Conservation (phyloP, 2,888 invertebrate genomes). For the Acanthosoma haemorrhoidale region DNA sequence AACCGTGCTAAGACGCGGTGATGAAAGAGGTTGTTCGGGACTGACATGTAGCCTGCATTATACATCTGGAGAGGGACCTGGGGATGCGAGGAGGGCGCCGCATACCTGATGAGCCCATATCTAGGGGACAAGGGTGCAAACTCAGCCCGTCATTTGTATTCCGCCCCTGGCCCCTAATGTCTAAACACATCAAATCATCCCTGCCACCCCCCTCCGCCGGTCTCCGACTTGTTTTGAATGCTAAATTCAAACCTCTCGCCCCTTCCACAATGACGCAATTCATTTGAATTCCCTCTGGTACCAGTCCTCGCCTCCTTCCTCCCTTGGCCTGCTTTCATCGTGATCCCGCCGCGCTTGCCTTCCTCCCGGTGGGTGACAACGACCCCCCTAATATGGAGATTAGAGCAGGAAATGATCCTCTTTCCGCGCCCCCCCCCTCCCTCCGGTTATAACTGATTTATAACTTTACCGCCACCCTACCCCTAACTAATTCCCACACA, state of each 20-base stretch:
- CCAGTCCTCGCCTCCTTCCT: background rate
- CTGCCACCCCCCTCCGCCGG: background rate
- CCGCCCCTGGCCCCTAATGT: constrained; percentile 29
- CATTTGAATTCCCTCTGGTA: constrained; percentile 35
- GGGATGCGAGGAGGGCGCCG: constrained; percentile 2
- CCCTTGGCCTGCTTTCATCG: background rate
- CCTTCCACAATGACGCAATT: constrained; percentile 33
- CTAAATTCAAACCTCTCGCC: constrained; percentile 13
- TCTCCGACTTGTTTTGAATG: constrained; percentile 35
- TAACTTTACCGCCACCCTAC: constrained; percentile 14
- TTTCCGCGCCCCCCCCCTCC: background rate
- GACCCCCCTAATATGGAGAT: constrained; percentile 33
- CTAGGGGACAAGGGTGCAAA: constrained; percentile 32
- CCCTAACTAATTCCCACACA: background rate
- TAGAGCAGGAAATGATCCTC: constrained; percentile 32
- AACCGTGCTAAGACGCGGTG: no score
- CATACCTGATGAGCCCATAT: constrained; percentile 32
- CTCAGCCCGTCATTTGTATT: constrained; percentile 35
- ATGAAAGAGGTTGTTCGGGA: background rate
- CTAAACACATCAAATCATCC: constrained; percentile 39
- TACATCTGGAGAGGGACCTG: background rate
- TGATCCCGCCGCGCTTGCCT: background rate
- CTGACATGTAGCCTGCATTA: constrained; percentile 12
- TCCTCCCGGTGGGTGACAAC: background rate
- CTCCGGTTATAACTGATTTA: constrained; percentile 28